phyloP scores from a whole-genome alignment of 2,888 invertebrate genomes.

The Uropetala carovei region DNA sequence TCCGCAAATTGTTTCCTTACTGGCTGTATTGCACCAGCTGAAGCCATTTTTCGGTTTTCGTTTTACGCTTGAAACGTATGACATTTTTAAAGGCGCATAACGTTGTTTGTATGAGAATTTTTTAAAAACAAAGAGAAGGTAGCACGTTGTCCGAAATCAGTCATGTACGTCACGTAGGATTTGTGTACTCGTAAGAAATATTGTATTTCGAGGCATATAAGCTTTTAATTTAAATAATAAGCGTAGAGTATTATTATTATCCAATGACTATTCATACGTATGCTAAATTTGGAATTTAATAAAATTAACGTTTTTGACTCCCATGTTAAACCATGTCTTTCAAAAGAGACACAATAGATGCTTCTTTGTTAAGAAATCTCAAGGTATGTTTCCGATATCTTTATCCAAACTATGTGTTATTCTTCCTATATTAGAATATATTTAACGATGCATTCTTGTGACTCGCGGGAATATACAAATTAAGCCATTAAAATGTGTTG shows the following conservation, averaged over 20 bases:
- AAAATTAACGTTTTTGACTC: too few relatives aligned
- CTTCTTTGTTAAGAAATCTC: conserved; percentile 36
- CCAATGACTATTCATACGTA: too few relatives aligned
- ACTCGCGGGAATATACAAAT: background rate
- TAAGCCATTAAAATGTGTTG: background rate
- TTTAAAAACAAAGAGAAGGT: background rate
- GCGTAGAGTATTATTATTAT: too few relatives aligned
- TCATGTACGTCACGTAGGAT: too few relatives aligned
- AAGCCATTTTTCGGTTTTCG: conserved; percentile 17
- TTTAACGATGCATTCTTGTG: background rate
- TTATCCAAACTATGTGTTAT: too few relatives aligned
- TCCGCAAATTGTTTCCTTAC: too few relatives aligned
- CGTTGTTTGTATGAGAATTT: conserved; percentile 37
- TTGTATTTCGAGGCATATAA: background rate
- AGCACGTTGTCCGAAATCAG: background rate
- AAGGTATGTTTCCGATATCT: background rate
- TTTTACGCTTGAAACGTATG: background rate
- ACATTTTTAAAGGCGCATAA: background rate
- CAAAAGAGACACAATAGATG: conserved; percentile 35
- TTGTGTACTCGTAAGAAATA: too few relatives aligned
- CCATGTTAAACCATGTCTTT: background rate
- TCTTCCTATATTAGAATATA: too few relatives aligned
- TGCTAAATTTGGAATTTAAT: background rate
- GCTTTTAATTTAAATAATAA: background rate
- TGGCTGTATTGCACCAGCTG: background rate